Evolutionary conservation across 2,113 vertebrate species (phyloP).

Genomic region (Barnardius zonarius): DNA sequence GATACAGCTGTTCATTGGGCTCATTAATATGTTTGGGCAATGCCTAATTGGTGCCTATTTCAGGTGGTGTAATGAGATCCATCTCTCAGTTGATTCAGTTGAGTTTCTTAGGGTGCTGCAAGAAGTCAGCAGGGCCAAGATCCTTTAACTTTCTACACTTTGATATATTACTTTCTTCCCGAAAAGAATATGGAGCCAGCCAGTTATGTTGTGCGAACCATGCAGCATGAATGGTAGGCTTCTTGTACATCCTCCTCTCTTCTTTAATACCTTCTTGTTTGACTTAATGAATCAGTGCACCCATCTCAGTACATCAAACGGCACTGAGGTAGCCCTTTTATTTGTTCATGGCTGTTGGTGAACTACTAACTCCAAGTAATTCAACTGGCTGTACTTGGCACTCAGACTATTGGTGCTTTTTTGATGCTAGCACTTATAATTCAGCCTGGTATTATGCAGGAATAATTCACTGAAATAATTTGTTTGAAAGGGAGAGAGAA

Average conservation of each 20-base stretch:
- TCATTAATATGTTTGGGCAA: neutral
- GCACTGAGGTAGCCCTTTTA: neutral
- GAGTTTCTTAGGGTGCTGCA: neutral
- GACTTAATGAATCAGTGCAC: neutral
- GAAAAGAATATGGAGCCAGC: neutral
- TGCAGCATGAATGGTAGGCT: neutral
- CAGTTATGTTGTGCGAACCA: neutral
- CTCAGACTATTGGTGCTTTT: neutral
- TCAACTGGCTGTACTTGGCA: neutral
- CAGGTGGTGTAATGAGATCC: neutral
- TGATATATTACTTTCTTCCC: neutral
- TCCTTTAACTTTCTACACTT: neutral
- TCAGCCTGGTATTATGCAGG: neutral
- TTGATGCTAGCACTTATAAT: neutral
- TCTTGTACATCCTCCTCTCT: neutral
- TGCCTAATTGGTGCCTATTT: neutral
- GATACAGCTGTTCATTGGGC: neutral
- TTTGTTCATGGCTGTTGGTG: neutral
- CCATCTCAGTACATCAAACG: neutral
- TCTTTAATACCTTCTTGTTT: neutral
- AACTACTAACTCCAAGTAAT: neutral
- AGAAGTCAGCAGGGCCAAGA: neutral
- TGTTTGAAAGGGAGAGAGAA: neutral
- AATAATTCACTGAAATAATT: neutral
- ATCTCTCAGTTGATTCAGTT: neutral